These are phyloP conservation scores for Acrobasis consociella DNA, from an alignment of 2,888 invertebrate species.

Conservation along the genomic window DNA sequence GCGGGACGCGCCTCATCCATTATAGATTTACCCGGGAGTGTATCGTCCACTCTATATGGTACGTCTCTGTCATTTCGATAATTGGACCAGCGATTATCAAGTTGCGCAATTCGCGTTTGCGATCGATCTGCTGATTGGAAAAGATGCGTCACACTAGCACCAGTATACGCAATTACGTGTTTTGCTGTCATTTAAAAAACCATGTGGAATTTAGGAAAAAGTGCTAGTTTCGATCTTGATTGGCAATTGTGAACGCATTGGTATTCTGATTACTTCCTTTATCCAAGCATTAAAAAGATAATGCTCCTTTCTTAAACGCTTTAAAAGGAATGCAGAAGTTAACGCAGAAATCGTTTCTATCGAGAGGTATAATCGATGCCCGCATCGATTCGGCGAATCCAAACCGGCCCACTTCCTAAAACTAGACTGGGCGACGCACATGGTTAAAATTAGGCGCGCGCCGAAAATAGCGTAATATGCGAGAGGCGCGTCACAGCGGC, in stretches of 20 bases:
- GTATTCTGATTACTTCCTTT: slow-evolving; percentile 14
- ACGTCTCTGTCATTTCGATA: slow-evolving; percentile 78
- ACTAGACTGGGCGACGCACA: slow-evolving; percentile 79
- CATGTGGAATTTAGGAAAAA: slow-evolving; percentile 26
- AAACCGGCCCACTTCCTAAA: slow-evolving; percentile 79
- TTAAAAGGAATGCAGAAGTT: neutral
- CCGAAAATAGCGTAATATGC: slow-evolving; percentile 78
- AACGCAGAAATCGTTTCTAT: neutral
- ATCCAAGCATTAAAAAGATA: slow-evolving; percentile 3
- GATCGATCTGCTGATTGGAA: slow-evolving; percentile 70
- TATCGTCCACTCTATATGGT: slow-evolving; percentile 61
- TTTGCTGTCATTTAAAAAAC: slow-evolving; percentile 55
- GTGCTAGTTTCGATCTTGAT: slow-evolving; percentile 7
- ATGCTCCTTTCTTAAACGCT: neutral
- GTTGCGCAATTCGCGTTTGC: slow-evolving; percentile 70
- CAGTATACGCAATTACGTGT: slow-evolving; percentile 61
- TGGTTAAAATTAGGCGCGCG: slow-evolving; percentile 80
- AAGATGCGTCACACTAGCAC: slow-evolving; percentile 65
- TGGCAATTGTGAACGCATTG: slow-evolving; percentile 7
- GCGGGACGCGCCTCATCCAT: slow-evolving; percentile 78
- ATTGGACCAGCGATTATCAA: slow-evolving; percentile 64
- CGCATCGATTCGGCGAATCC: slow-evolving; percentile 64
- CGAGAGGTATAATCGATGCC: slow-evolving; percentile 33
- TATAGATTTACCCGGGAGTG: slow-evolving; percentile 74
- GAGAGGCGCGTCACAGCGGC: slow-evolving; percentile 66